Conservation (phyloP, 1,140 invertebrate species). For the Drosophila burlai region DNA sequence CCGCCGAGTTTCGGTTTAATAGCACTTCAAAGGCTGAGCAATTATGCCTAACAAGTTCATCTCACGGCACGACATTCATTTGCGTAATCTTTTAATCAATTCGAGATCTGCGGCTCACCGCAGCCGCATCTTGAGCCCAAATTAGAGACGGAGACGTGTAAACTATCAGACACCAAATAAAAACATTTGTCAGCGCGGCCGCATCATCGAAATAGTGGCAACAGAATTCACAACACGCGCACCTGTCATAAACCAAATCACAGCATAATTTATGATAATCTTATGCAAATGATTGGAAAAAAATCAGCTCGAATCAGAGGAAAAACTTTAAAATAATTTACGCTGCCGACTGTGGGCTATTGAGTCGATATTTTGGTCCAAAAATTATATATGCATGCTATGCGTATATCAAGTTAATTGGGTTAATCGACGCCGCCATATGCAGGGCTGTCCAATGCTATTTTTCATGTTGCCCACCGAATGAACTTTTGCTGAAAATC, state of each 20-base stretch:
- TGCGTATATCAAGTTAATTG: slow-evolving; percentile 79
- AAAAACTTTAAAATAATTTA: slow-evolving; percentile 48
- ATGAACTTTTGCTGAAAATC: slow-evolving; percentile 12
- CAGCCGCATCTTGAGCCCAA: slow-evolving; percentile 14
- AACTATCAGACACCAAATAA: slow-evolving; percentile 57
- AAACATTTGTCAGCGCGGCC: slow-evolving; percentile 45
- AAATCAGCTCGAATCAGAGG: slow-evolving; percentile 20
- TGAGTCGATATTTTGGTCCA: slow-evolving; percentile 21
- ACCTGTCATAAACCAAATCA: slow-evolving; percentile 73
- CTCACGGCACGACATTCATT: slow-evolving; percentile 60
- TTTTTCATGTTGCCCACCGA: slow-evolving; percentile 31
- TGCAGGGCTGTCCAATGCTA: slow-evolving; percentile 33
- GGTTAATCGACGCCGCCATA: slow-evolving; percentile 66
- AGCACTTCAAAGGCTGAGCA: slow-evolving; percentile 24
- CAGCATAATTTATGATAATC: slow-evolving; percentile 77
- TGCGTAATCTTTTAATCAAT: slow-evolving; percentile 71
- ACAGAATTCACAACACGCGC: slow-evolving; percentile 33
- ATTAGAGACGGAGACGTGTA: slow-evolving; percentile 37
- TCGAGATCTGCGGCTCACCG: slow-evolving; percentile 10
- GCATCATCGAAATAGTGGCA: slow-evolving; percentile 33
- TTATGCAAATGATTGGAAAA: slow-evolving; percentile 56
- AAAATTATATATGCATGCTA: slow-evolving; percentile 74
- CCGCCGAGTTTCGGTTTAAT: slow-evolving; percentile 19
- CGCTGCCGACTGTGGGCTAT: slow-evolving; percentile 6
- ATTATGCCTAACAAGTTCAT: slow-evolving; percentile 52